Evolutionary conservation across 2,113 vertebrate genomes (phyloP).

Genomic region (Neoarius graeffei): DNA sequence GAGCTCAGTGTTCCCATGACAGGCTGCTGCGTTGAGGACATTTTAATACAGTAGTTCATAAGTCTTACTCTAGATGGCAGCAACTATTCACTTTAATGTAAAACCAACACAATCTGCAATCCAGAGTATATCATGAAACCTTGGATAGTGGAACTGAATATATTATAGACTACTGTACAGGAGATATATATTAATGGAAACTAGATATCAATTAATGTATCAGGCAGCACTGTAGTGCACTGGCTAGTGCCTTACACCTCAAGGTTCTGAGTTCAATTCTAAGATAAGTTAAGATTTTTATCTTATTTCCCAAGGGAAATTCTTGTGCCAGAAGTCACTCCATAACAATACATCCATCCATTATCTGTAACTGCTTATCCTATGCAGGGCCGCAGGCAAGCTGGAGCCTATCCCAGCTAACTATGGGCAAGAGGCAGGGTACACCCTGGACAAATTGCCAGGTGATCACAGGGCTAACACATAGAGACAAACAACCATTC

Average conservation of each 20-base stretch:
- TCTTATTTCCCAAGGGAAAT: no score
- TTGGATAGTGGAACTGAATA: not conserved
- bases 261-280: not conserved
- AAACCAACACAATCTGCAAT: not conserved
- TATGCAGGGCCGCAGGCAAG: no score
- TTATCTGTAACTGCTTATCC: no score
- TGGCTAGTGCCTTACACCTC: not conserved
- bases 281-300: no score
- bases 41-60: not conserved
- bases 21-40: not conserved
- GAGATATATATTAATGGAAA: not conserved
- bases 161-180: not conserved
- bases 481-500: no score
- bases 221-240: not conserved
- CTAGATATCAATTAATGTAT: not conserved
- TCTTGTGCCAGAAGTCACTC: no score
- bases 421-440: no score
- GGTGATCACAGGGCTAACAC: no score
- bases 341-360: no score
- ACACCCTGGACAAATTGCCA: no score
- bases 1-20: not conserved
- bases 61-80: constrained; percentile 38
- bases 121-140: not conserved
- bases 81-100: not conserved
- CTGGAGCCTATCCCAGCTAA: no score